phyloP scores from a whole-genome alignment of 2,888 invertebrate species.

The Leucoma salicis region DNA sequence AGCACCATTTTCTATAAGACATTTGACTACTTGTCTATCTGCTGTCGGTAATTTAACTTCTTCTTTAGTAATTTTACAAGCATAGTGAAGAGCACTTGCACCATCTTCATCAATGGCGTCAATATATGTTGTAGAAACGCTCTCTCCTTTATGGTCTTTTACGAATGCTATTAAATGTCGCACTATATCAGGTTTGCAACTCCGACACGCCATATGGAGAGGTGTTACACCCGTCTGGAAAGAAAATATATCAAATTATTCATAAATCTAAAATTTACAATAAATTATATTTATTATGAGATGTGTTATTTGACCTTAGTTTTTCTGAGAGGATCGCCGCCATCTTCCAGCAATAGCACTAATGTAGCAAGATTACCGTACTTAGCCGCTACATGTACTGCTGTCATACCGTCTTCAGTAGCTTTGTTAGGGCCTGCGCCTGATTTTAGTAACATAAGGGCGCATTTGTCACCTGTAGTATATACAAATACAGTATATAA shows the following conservation, averaged over 20 bases:
- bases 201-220: slow-evolving; percentile 95
- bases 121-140: slow-evolving; percentile 91
- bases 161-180: slow-evolving; percentile 92
- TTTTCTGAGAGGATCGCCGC: slow-evolving; percentile 95
- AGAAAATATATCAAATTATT: not conserved
- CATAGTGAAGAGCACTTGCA: slow-evolving; percentile 96
- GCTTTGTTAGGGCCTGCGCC: slow-evolving; percentile 98
- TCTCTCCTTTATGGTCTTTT: slow-evolving; percentile 87
- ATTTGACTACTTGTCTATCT: slow-evolving; percentile 93
- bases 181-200: slow-evolving; percentile 92
- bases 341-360: slow-evolving; percentile 93
- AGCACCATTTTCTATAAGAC: slow-evolving; percentile 94
- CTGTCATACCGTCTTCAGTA: slow-evolving; percentile 98
- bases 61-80: slow-evolving; percentile 93
- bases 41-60: slow-evolving; percentile 88
- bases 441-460: slow-evolving; percentile 97
- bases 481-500: no score
- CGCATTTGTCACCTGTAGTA: slow-evolving; percentile 84
- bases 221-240: slow-evolving; percentile 95
- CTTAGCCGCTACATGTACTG: slow-evolving; percentile 97
- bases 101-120: slow-evolving; percentile 95
- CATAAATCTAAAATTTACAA: not conserved
- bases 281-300: not conserved
- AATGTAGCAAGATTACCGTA: slow-evolving; percentile 95
- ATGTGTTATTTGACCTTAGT: slow-evolving; percentile 86